Conservation (phyloP, 1,140 invertebrate species). For the Ips typographus region DNA sequence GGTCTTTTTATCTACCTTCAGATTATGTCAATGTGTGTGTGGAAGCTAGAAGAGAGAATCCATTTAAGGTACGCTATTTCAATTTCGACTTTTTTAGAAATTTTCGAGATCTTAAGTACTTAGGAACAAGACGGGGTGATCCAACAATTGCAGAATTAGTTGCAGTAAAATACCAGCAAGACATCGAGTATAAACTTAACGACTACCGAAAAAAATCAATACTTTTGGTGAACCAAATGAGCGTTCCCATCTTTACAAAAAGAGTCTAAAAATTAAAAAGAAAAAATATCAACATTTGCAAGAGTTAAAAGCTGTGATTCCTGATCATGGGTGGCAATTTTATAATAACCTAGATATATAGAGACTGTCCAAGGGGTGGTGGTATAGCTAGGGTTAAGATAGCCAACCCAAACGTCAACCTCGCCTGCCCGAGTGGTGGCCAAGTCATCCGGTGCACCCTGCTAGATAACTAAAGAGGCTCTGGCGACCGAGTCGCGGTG, state of each 20-base stretch:
- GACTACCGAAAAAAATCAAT: neutral
- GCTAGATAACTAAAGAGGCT: too few relatives aligned
- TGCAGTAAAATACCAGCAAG: neutral
- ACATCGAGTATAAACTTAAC: neutral
- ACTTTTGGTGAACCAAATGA: neutral
- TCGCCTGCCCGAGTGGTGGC: too few relatives aligned
- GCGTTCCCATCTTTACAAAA: neutral
- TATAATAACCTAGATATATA: neutral
- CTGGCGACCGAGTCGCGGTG: neutral
- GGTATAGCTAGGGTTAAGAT: too few relatives aligned
- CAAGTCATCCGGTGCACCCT: too few relatives aligned
- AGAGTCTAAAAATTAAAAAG: neutral
- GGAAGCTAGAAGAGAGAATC: neutral
- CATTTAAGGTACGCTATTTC: neutral
- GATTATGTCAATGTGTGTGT: neutral
- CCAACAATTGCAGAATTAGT: conserved; percentile 1
- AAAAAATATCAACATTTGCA: conserved; percentile 3
- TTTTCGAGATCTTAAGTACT: neutral
- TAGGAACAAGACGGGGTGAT: neutral
- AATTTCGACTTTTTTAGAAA: neutral
- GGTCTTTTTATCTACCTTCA: neutral
- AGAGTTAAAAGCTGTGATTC: conserved; percentile 1
- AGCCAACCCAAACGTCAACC: too few relatives aligned
- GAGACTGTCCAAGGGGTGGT: too few relatives aligned
- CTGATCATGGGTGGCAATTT: neutral